Base-by-base conservation (phyloP, 2,113 vertebrate species). In the Chaetops frenatus region DNA sequence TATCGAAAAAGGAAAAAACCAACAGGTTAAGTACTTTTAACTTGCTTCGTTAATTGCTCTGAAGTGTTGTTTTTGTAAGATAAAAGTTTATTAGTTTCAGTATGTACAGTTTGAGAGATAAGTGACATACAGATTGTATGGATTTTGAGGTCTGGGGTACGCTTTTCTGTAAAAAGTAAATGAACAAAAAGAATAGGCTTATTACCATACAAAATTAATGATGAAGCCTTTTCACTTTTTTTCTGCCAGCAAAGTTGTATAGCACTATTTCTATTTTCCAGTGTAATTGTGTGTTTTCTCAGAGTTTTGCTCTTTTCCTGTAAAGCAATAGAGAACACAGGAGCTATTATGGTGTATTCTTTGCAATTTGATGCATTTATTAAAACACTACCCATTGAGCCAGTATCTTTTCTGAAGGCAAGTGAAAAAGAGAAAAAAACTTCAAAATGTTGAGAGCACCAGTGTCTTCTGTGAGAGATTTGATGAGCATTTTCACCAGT, bases 371-470 rank as follows among this genome's bases (percentile, higher is more conserved):
- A 33, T 73, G 5, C 16, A 31, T 40, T 36, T 25, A 60, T 71
- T 93, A 54, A 74, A 92, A 64, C 21, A 20, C 4, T 64, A 17
- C 21, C 3, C 57, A 23, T 69, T 35, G 61, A 87, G 58, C 15
- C 28, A 18, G 1, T 27, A 7, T 27, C 15, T 62, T 73, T 83
- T 61, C 48, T 64, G 47, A 92, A 38, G 8, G 44, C 18, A 72
- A 84, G 50, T 15, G 13, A 42, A 69, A 57, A 86, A 38, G 12
- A 51, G 11, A 60, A 31, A 24, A 66, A 50, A 90, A 2, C 22
- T 62, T 69, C 3, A 54, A 73, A 73, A 33, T 19, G 5, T 38
- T 57, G 15, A 42, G 13, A 62, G 16, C 0, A 0, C 8, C 10
- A 11, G 2, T 7, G 4, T 78, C 92, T 66, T 76, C 31, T 79